A percentile compares a stretch with the other conserved stretches of the same genome.
Evolutionary conservation across 2,888 invertebrate species (phyloP).

Genomic region (Drosophila greeni): DNA sequence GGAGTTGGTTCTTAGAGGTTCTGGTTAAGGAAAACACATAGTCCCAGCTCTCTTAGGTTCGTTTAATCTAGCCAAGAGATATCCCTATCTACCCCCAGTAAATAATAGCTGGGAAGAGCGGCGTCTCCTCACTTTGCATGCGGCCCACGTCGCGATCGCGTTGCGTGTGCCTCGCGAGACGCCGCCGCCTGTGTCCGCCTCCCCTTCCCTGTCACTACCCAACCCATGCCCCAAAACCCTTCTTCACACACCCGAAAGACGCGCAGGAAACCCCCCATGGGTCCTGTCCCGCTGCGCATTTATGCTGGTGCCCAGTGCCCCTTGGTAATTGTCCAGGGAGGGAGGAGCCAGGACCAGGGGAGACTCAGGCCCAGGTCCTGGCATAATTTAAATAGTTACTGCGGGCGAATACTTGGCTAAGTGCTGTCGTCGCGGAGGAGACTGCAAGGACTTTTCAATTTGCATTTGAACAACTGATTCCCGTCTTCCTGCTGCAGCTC

Average conservation of each 20-base stretch:
- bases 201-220: neutral
- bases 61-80: neutral
- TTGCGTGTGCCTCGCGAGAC: slow-evolving; percentile 34
- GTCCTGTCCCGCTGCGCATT: slow-evolving; percentile 45
- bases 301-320: slow-evolving; percentile 65
- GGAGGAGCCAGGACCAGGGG: too few relatives aligned
- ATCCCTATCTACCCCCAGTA: slow-evolving; percentile 1
- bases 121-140: slow-evolving; percentile 53
- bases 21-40: neutral
- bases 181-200: neutral
- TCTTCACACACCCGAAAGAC: neutral
- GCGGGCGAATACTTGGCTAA: slow-evolving; percentile 67
- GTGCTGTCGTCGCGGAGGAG: slow-evolving; percentile 48
- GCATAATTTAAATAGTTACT: slow-evolving; percentile 71
- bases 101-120: slow-evolving; percentile 17
- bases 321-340: slow-evolving; percentile 33
- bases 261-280: slow-evolving; percentile 48
- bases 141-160: slow-evolving; percentile 53
- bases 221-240: neutral
- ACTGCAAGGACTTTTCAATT: slow-evolving; percentile 45
- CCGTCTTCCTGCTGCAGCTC: neutral
- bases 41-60: neutral
- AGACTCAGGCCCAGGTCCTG: too few relatives aligned
- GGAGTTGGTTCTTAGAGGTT: too few relatives aligned
- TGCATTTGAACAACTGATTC: slow-evolving; percentile 49